Evolutionary conservation across 2,797 vertebrate genomes (phyloP), one percentile per base, ranked within the genome.

Genomic region (Acipenser ruthenus): DNA sequence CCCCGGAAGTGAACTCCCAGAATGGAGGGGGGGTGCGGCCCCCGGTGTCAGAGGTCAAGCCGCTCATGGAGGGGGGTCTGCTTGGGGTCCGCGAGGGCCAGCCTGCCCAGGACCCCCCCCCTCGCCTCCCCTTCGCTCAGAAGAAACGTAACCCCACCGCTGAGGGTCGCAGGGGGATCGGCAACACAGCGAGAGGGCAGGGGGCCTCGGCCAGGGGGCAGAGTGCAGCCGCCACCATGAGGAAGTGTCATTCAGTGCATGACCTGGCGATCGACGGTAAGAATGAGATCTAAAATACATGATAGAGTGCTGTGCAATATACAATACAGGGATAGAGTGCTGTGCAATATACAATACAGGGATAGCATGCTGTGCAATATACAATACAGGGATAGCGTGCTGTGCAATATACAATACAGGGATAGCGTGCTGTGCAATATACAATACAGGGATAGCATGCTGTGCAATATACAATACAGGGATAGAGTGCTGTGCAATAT

Each of bases 181-280:
- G 74, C 1, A 74, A 78, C 1, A 73, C 77, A 0, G 85, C 80
- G 50, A 78, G 76, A 65, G 70, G 73, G 66, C 72, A 2, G 55
- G 73, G 15, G 55, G 78, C 73, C 64, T 83, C 81, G 64, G 69
- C 74, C 76, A 83, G 69, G 65, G 82, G 74, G 65, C 75, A 58
- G 15, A 76, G 71, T 11, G 64, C 77, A 1, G 82, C 56, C 50
- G 61, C 70, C 7, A 69, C 78, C 67, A 88, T 96, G 65, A 82
- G 91, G 65, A 97, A 94, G 83, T 80, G 91, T 0, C 93, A 92
- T 73, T 98, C 95, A 0, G 91, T 95, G 60, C 92, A 95, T 4
- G 95, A 86, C 75, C 88, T 99, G n/a, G 75, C 85, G 62, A 78
- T 76, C 0, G 90, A 90, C 72, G 93, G 95, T 98, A 77, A 90